Percentiles rank a stretch among this genome's conserved stretches.
phyloP scores from a whole-genome alignment of 2,113 vertebrate genomes.

The Indicator maculatus region DNA sequence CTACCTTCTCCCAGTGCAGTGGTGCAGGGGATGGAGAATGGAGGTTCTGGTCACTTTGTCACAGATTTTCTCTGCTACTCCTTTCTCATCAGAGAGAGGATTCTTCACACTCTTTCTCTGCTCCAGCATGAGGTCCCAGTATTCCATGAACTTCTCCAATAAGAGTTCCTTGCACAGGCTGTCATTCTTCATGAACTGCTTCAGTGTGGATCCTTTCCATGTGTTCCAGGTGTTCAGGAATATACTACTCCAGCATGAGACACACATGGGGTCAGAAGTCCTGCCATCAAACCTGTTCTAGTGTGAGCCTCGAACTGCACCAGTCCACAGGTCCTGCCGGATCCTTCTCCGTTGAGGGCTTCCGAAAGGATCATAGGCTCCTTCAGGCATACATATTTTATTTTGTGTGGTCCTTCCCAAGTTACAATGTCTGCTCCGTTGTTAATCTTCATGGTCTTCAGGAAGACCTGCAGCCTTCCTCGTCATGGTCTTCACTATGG shows the following conservation, averaged over 20 bases:
- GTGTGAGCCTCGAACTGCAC: neutral
- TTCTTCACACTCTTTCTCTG: neutral
- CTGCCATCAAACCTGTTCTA: neutral
- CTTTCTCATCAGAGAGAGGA: neutral
- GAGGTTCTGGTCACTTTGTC: neutral
- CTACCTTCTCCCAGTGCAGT: no score
- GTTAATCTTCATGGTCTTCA: neutral
- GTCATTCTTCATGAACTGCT: no score
- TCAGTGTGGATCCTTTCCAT: no score
- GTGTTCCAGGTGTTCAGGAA: no score
- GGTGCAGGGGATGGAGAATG: no score
- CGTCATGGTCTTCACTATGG: neutral
- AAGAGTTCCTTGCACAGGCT: no score
- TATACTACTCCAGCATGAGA: no score
- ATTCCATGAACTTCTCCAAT: no score
- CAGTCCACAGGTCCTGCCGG: neutral
- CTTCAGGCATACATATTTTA: neutral
- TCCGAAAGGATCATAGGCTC: neutral
- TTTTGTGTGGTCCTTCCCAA: accelerated
- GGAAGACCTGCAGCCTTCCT: neutral
- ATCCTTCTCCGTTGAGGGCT: neutral
- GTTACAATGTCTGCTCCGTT: neutral
- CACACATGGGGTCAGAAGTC: neutral
- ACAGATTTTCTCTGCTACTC: neutral
- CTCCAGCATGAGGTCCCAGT: neutral